phyloP scores from a whole-genome alignment of 2,797 vertebrate species.

The Craterocephalus amniculus region DNA sequence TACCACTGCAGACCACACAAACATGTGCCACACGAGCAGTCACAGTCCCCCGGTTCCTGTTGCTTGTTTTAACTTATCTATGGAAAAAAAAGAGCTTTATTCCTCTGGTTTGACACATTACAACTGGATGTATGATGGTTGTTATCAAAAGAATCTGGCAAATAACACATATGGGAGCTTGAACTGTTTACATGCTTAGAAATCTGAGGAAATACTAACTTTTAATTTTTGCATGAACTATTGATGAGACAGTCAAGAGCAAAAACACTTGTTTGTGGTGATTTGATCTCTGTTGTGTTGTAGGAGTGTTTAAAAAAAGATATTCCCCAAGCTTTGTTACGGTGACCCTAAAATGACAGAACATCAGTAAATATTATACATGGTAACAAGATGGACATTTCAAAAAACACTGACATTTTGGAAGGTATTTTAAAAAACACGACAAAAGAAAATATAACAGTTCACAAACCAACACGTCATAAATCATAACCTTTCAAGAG shows the following conservation, averaged over 20 bases:
- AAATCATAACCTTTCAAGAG: no score
- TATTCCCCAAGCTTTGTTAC: neutral
- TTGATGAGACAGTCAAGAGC: neutral
- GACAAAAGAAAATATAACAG: no score
- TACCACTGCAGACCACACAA: conserved; percentile 24
- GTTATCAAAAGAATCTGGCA: neutral
- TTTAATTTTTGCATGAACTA: neutral
- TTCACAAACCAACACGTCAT: no score
- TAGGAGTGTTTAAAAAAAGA: neutral
- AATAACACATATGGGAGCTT: neutral
- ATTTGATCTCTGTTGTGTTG: neutral
- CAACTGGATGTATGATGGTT: neutral
- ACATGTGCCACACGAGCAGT: neutral
- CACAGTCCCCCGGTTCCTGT: conserved; percentile 4
- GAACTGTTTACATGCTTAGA: neutral
- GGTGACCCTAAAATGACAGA: neutral
- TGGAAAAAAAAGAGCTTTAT: neutral
- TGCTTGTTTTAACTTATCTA: conserved; percentile 15
- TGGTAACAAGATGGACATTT: neutral
- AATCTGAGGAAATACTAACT: neutral
- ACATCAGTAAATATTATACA: neutral
- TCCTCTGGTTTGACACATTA: neutral
- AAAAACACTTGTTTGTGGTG: neutral
- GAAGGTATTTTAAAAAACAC: no score
- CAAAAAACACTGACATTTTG: no score